Evolutionary conservation across 2,888 invertebrate genomes (phyloP).

Genomic region (Mesoligia furuncula): DNA sequence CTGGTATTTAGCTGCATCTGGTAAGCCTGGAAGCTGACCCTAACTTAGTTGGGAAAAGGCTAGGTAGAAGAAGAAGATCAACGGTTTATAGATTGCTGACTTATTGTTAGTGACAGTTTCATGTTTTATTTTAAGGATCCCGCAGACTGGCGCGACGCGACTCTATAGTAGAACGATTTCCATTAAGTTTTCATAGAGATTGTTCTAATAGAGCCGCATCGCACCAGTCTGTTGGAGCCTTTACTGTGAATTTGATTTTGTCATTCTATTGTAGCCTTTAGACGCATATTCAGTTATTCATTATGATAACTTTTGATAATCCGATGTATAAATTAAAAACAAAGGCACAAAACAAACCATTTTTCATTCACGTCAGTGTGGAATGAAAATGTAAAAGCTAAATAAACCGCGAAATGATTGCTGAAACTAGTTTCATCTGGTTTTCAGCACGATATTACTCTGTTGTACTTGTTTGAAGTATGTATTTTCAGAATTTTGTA

Average conservation of each 20-base stretch:
- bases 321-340: neutral
- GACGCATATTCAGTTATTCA: neutral
- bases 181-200: too few relatives aligned
- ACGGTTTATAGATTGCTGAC: neutral
- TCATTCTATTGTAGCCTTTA: neutral
- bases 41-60: neutral
- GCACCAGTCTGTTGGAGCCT: too few relatives aligned
- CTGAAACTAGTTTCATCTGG: slow-evolving; percentile 55
- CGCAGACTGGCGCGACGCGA: too few relatives aligned
- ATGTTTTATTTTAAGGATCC: neutral
- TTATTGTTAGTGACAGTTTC: neutral
- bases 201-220: too few relatives aligned
- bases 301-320: slow-evolving; percentile 6
- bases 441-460: slow-evolving; percentile 38
- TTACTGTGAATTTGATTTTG: neutral
- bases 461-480: slow-evolving; percentile 16
- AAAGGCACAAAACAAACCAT: slow-evolving; percentile 6
- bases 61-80: neutral
- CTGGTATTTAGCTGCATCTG: neutral
- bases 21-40: neutral
- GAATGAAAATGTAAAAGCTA: slow-evolving; percentile 35
- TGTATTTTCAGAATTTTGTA: slow-evolving; percentile 10
- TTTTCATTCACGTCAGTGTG: slow-evolving; percentile 21
- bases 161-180: too few relatives aligned
- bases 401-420: slow-evolving; percentile 31